Evolutionary conservation across 2,888 invertebrate genomes (phyloP).

Genomic region (Drosophila multiciliata): DNA sequence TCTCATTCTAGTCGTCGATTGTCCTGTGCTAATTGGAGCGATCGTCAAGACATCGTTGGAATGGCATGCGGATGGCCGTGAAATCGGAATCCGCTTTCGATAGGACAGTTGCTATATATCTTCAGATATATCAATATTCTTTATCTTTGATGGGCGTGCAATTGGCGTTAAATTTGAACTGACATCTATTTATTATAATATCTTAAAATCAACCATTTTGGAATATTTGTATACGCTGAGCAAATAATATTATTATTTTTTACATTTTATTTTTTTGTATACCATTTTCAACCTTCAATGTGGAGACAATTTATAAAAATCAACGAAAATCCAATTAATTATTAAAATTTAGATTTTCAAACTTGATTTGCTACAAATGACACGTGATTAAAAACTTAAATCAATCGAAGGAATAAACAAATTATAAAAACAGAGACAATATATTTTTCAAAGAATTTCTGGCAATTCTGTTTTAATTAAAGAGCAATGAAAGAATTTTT

Average conservation of each 20-base stretch:
- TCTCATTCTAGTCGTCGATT: conserved; percentile 27
- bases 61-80: conserved; percentile 62
- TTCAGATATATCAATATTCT: conserved; percentile 26
- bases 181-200: conserved; percentile 20
- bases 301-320: no score
- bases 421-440: background rate
- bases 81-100: conserved; percentile 59
- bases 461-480: background rate
- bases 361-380: background rate
- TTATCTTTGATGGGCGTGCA: conserved; percentile 40
- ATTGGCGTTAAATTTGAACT: conserved; percentile 67
- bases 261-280: background rate
- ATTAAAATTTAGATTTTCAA: no score
- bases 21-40: conserved; percentile 64
- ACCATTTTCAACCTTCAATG: background rate
- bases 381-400: no score
- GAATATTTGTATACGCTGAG: background rate
- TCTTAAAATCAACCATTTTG: background rate
- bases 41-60: conserved; percentile 37
- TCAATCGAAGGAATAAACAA: background rate
- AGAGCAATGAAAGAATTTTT: fast-evolving
- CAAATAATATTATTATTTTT: background rate
- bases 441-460: background rate
- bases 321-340: no score
- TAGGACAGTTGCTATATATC: conserved; percentile 26